Base-by-base conservation (phyloP, 1,140 invertebrate genomes). In the Pseudomyrmex gracilis region DNA sequence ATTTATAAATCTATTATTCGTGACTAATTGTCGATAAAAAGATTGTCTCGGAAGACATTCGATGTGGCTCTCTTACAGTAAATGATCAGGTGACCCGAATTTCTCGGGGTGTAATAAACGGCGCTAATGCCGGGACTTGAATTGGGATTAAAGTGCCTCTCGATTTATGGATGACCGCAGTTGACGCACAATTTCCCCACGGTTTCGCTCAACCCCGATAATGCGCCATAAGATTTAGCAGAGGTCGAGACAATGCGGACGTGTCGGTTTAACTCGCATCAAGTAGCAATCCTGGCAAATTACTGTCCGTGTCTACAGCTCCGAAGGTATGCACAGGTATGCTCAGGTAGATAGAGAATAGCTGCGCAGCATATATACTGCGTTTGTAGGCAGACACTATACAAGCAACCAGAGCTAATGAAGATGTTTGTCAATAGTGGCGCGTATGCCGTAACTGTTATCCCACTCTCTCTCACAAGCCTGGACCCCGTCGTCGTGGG, bases 351-450 rank as follows among this genome's bases (percentile, higher is more conserved):
- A 70, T 76, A 82, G 84, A 58, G 85, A 66, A 84, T 61, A 49
- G 74, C 58, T 67, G 10, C 60, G 61, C 70, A 66, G 47, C 20
- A 24, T 68, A 73, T 89, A 87, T 73, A 90, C 80, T 67, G 24
- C 53, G 85, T 87, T 90, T 88, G 87, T 89, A 90, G 85, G 85
- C 78, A 87, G 84, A 90, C 80, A 84, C 82, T 84, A 87, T 84
- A 85, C 88, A 87, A 82, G 82, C 74, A 90, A 84, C 76, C 82
- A 87, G 67, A 84, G 90, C 87, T 92, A 92, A 92, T 92, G 91
- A 91, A 91, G 91, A 92, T 91, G 90, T 92, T 92, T 92, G 90
- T 92, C 91, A 91, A 92, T 92, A 92, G 85, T 89, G 86, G 80
- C 88, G 85, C 86, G 73, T 90, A 88, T 87, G 71, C 87, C 63